Evolutionary conservation across 2,113 vertebrate species (phyloP), one percentile per base, ranked within the genome.

Genomic region (Lophius piscatorius): DNA sequence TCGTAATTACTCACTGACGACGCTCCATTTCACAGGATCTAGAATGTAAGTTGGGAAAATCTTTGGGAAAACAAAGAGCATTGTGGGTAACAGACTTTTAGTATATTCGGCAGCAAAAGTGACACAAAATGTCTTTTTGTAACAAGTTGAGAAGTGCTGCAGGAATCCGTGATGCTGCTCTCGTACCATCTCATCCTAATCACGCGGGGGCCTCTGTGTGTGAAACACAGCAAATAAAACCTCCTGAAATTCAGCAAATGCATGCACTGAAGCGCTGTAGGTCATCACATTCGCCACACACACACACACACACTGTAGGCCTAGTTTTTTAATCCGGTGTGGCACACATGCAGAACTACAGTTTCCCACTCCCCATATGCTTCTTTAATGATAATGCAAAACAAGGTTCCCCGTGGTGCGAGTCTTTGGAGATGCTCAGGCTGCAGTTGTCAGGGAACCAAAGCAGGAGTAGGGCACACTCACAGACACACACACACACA

Each of bases 311-410:
- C 12, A 13, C 4, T 16, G 10, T 40, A 2, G 3, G 2, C 14
- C 29, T 44, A 44, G 2, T 6, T 49, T 71, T 78, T 71, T 48
- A 39, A 71, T 78, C 58, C n/a, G 1, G 13, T 20, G 58, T 57
- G 48, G 54, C 50, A 46, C 31, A 51, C 49, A 41, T 56, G 63
- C 42, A n/a, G 45, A 64, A 28, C 51, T 9, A 13, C 58, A 33
- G 26, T 62, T 49, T 75, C 71, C 51, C 71, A 26, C 69, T 59
- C 48, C 42, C 60, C 80, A 52, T 76, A 81, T 83, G 80, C 75
- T 74, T 74, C 83, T 79, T 80, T 80, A 80, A 81, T 81, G 79
- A 82, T 84, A 73, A 86, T 76, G 80, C 75, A 79, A 81, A 79
- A 86, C 81, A 85, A 72, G 68, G 10, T 67, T 82, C 76, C 81